Conservation (phyloP, 2,888 invertebrate genomes). For the Anagyrus pseudococci region DNA sequence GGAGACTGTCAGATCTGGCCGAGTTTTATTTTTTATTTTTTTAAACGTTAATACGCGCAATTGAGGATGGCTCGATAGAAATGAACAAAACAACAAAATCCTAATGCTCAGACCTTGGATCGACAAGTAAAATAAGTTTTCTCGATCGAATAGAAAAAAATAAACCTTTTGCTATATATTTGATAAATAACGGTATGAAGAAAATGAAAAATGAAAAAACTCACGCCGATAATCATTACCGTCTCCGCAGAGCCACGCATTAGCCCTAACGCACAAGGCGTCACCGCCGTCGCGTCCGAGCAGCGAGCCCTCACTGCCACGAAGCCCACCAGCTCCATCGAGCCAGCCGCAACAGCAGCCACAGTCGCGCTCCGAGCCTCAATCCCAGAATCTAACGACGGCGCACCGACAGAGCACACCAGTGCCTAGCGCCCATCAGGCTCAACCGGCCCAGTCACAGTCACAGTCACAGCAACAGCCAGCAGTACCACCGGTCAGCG, state of each 20-base stretch:
- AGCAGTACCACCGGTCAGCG: background rate
- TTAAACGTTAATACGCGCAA: too few relatives aligned
- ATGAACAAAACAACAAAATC: too few relatives aligned
- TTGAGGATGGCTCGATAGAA: too few relatives aligned
- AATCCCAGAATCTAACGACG: constrained; percentile 35
- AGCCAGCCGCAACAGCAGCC: constrained; percentile 40
- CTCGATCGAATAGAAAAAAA: too few relatives aligned
- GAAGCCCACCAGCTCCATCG: constrained; percentile 52
- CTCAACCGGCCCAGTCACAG: constrained; percentile 45
- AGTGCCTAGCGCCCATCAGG: background rate
- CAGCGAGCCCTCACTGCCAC: constrained; percentile 58
- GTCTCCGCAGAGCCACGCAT: constrained; percentile 69
- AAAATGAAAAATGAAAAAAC: background rate
- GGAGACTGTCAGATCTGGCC: too few relatives aligned
- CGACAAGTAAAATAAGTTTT: too few relatives aligned
- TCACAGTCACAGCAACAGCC: constrained; percentile 50
- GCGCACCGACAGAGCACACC: background rate
- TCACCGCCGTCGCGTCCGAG: constrained; percentile 62
- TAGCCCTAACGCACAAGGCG: constrained; percentile 70
- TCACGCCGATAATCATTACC: too few relatives aligned
- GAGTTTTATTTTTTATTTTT: too few relatives aligned
- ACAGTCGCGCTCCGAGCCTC: constrained; percentile 44
- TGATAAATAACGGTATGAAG: too few relatives aligned
- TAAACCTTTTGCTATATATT: too few relatives aligned
- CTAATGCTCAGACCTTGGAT: too few relatives aligned